phyloP scores from a whole-genome alignment of 2,888 invertebrate genomes.

The Pristionchus mayeri region DNA sequence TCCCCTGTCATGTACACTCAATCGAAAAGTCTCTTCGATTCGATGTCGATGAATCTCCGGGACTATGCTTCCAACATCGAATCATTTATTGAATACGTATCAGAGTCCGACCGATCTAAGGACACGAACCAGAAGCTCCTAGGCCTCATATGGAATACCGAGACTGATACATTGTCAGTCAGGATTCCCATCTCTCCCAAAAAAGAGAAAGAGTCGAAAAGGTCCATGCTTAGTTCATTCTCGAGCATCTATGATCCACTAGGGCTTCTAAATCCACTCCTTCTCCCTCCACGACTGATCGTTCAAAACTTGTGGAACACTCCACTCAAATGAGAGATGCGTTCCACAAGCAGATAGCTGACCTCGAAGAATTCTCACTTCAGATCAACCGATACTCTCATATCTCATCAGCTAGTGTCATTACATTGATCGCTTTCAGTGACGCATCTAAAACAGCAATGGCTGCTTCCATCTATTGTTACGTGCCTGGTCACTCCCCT shows the following conservation, averaged over 20 bases:
- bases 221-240: too few species aligned
- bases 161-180: too few species aligned
- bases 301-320: not conserved
- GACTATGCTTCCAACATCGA: not conserved
- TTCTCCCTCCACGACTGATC: not conserved
- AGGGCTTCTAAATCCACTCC: not conserved
- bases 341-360: not conserved
- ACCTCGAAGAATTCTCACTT: not conserved
- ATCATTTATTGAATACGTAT: not conserved
- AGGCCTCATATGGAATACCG: constrained; percentile 50
- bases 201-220: too few species aligned
- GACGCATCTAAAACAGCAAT: not conserved
- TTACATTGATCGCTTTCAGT: not conserved
- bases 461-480: not conserved
- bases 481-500: not conserved
- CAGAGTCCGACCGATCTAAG: not conserved
- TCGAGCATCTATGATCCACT: too few species aligned
- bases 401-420: not conserved
- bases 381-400: not conserved
- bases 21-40: constrained; percentile 44
- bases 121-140: constrained; percentile 49
- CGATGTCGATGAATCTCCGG: constrained; percentile 38
- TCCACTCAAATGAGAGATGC: not conserved
- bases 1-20: not conserved
- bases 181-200: too few species aligned